Conservation (phyloP, 2,113 vertebrate species). For the Oceanites oceanicus region DNA sequence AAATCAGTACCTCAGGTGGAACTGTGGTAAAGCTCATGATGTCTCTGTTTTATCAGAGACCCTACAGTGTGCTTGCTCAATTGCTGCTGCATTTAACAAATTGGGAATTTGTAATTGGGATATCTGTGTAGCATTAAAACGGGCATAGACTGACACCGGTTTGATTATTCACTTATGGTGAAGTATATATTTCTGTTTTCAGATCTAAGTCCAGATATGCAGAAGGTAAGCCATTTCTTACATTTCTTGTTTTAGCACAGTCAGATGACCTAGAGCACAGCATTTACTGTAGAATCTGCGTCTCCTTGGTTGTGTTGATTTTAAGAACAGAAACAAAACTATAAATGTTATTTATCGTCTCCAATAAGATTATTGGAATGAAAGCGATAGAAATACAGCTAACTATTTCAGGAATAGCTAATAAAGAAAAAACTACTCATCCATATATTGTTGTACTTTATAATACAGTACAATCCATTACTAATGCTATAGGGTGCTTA, state of each 20-base stretch:
- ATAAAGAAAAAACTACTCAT: background rate
- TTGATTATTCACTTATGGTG: background rate
- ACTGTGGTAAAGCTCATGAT: background rate
- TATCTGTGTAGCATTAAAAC: background rate
- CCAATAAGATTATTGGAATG: background rate
- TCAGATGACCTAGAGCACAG: background rate
- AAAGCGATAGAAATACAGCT: background rate
- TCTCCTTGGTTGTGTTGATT: background rate
- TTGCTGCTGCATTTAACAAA: background rate
- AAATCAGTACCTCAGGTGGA: background rate
- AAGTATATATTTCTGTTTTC: constrained; percentile 42
- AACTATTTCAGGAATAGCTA: background rate
- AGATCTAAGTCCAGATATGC: constrained; percentile 84
- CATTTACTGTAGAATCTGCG: background rate
- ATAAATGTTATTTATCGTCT: background rate
- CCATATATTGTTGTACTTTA: background rate
- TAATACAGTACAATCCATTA: background rate
- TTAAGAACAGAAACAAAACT: background rate
- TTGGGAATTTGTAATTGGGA: background rate
- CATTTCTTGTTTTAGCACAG: background rate
- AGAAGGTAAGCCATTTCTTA: constrained; percentile 80
- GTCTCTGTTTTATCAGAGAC: background rate
- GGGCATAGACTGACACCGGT: background rate
- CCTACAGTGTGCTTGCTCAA: background rate
- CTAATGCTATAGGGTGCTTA: background rate